phyloP scores from a whole-genome alignment of 2,888 invertebrate genomes.

The Pyralis farinalis region DNA sequence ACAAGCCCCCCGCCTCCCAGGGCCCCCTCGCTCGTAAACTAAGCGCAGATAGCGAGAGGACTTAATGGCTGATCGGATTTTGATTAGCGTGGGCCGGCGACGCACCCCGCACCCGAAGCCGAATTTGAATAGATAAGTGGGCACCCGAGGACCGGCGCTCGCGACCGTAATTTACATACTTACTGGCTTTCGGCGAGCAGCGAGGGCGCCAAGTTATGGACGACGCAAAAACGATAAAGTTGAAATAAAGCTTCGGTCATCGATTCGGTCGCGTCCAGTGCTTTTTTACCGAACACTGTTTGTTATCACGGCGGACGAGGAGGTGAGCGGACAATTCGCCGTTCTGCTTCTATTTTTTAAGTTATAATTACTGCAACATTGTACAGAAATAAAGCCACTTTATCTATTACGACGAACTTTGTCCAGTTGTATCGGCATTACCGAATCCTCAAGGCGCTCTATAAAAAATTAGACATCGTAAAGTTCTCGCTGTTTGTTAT shows the following conservation, averaged over 20 bases:
- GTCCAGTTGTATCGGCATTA: constrained; percentile 16
- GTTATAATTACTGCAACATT: constrained; percentile 38
- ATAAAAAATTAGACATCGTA: constrained; percentile 12
- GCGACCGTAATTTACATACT: constrained; percentile 81
- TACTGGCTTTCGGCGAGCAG: constrained; percentile 74
- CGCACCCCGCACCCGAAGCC: constrained; percentile 67
- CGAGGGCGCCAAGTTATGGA: constrained; percentile 74
- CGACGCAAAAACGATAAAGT: constrained; percentile 76
- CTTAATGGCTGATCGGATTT: constrained; percentile 82
- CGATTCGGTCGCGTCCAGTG: constrained; percentile 63
- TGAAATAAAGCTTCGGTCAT: constrained; percentile 77
- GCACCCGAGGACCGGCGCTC: constrained; percentile 72
- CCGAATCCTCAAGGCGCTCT: constrained; percentile 12
- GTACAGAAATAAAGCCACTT: constrained; percentile 5
- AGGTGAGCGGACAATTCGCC: constrained; percentile 23
- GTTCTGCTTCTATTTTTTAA: constrained; percentile 34
- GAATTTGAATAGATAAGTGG: constrained; percentile 82
- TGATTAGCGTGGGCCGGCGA: constrained; percentile 79
- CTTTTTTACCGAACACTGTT: constrained; percentile 66
- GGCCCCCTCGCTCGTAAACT: constrained; percentile 70
- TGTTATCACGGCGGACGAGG: constrained; percentile 46
- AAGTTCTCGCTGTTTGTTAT: constrained; percentile 33
- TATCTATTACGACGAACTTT: constrained; percentile 24
- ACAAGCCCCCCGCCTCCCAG: constrained; percentile 44
- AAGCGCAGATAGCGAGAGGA: constrained; percentile 78